Evolutionary conservation across 2,888 invertebrate genomes (phyloP).

Genomic region (Tipula confusa): DNA sequence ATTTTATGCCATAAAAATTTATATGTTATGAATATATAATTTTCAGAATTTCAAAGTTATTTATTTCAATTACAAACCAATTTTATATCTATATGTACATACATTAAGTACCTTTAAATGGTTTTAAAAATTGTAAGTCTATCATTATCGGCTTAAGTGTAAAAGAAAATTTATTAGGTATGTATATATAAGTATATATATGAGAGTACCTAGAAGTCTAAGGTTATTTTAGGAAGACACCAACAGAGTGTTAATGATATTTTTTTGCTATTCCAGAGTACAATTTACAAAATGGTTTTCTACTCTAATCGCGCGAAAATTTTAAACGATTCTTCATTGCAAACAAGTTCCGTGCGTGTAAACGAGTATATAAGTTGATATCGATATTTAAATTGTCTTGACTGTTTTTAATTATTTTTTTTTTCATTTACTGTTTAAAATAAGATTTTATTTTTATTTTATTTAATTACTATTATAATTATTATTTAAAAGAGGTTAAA

Average conservation of each 20-base stretch:
- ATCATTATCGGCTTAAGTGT: constrained; percentile 6
- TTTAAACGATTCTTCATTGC: not conserved
- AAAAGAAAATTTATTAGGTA: not conserved
- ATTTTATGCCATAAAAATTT: not conserved
- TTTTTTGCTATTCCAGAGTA: not conserved
- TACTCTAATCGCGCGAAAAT: not conserved
- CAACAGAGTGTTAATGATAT: no score
- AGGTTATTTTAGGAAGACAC: not conserved
- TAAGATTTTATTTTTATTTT: not conserved
- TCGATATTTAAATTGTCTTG: not conserved
- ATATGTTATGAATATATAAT: not conserved
- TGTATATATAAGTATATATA: not conserved
- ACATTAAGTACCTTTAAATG: not conserved
- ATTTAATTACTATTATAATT: not conserved
- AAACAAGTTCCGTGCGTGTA: not conserved
- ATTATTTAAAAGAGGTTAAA: not conserved
- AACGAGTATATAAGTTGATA: not conserved
- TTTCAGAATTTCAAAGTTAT: constrained; percentile 17
- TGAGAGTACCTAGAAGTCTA: no score
- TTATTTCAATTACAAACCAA: not conserved
- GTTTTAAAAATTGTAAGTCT: not conserved
- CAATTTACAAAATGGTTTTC: not conserved
- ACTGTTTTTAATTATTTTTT: not conserved
- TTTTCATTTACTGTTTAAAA: not conserved
- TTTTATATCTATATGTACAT: not conserved